Conservation (phyloP, 2,113 vertebrate genomes). For the Paradisaea rubra region DNA sequence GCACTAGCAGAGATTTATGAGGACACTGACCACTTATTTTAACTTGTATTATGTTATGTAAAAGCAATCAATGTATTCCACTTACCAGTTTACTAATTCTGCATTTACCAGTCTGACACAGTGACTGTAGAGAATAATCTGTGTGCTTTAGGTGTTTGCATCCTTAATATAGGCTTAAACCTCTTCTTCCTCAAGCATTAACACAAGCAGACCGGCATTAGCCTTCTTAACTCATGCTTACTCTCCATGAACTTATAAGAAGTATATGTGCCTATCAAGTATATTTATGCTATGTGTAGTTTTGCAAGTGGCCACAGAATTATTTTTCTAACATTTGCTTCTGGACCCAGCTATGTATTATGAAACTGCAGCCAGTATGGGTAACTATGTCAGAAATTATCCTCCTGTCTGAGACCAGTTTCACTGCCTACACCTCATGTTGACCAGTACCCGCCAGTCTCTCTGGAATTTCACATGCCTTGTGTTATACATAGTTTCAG, state of each 20-base stretch:
- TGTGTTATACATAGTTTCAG: not conserved
- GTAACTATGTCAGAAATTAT: not conserved
- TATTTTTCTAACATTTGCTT: not conserved
- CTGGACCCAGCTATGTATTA: not conserved
- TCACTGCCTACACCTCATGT: not conserved
- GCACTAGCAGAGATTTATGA: slow-evolving; percentile 9
- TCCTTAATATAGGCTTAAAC: not conserved
- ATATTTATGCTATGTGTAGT: not conserved
- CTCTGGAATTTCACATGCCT: not conserved
- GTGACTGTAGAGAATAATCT: not conserved
- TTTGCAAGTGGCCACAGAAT: not conserved
- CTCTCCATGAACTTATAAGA: not conserved
- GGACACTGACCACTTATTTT: not conserved
- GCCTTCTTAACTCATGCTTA: not conserved
- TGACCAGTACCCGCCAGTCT: not conserved
- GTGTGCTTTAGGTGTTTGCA: not conserved
- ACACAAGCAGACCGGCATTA: not conserved
- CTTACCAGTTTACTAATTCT: slow-evolving; percentile 19
- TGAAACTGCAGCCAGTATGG: not conserved
- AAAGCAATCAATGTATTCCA: not conserved
- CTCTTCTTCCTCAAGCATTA: not conserved
- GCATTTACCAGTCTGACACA: not conserved
- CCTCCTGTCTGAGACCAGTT: not conserved
- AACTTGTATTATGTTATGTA: slow-evolving; percentile 1
- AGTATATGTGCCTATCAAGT: not conserved